Evolutionary conservation across 92 coral and sea anemone species (phyloP).

Genomic region (Bergia puertoricense): DNA sequence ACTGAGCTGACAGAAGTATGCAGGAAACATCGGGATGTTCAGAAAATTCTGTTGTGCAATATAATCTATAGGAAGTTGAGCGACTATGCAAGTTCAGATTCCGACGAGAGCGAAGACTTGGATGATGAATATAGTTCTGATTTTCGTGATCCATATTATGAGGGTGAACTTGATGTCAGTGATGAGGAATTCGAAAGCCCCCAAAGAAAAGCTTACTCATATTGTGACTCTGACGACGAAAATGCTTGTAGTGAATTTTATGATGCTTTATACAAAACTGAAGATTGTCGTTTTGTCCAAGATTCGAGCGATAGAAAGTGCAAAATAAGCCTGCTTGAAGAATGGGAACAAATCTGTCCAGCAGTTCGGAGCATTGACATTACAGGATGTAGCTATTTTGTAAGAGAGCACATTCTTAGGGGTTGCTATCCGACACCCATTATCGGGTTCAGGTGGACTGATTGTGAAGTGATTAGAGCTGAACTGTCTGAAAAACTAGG

Average conservation of each 20-base stretch:
- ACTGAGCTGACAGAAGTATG: conserved; percentile 1
- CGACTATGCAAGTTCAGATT: background rate
- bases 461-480: background rate
- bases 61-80: background rate
- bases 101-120: background rate
- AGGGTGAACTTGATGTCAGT: background rate
- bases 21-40: background rate
- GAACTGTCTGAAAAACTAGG: background rate
- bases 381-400: background rate
- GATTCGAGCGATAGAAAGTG: background rate
- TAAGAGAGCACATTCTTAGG: background rate
- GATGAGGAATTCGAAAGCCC: too few relatives aligned
- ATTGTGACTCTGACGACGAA: conserved; percentile 12
- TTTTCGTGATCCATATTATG: background rate
- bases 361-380: background rate
- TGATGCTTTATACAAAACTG: background rate
- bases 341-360: background rate
- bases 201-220: background rate
- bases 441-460: background rate
- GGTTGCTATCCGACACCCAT: background rate
- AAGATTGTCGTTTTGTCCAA: too few relatives aligned
- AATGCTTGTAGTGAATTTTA: background rate
- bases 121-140: background rate
- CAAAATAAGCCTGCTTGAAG: background rate
- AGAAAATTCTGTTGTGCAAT: conserved; percentile 15